phyloP scores from a whole-genome alignment of 2,113 vertebrate species.

The Amblyornis subalaris region DNA sequence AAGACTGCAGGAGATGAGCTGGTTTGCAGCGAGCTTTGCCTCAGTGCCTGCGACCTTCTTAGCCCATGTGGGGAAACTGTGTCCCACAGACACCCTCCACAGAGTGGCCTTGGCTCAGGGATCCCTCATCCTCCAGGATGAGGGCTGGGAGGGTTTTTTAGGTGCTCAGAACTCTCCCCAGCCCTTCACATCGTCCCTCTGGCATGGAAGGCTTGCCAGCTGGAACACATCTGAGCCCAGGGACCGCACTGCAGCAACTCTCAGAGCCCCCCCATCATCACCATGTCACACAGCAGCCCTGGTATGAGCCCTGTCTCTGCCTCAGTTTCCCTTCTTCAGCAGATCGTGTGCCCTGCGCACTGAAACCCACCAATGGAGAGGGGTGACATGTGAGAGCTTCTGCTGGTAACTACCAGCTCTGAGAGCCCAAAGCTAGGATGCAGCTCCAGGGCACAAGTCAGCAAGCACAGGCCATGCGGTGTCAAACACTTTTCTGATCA shows the following conservation, averaged over 20 bases:
- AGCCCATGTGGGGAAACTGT: fast-evolving
- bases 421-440: neutral
- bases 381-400: neutral
- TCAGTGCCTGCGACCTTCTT: neutral
- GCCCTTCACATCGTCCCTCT: fast-evolving
- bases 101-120: fast-evolving
- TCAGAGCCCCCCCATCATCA: neutral
- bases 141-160: neutral
- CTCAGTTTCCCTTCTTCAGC: neutral
- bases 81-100: fast-evolving
- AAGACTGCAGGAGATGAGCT: neutral
- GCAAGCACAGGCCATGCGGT: fast-evolving
- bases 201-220: fast-evolving
- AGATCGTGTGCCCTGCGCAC: fast-evolving
- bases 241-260: neutral
- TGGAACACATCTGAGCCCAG: neutral
- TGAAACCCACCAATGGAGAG: neutral
- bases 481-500: neutral
- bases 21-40: neutral
- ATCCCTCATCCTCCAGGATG: neutral
- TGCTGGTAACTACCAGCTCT: too few species aligned
- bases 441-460: neutral
- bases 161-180: fast-evolving
- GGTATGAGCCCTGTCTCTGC: neutral
- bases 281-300: neutral